Base-by-base conservation (phyloP, 2,888 invertebrate species). In the Lasioglossum marginatum region DNA sequence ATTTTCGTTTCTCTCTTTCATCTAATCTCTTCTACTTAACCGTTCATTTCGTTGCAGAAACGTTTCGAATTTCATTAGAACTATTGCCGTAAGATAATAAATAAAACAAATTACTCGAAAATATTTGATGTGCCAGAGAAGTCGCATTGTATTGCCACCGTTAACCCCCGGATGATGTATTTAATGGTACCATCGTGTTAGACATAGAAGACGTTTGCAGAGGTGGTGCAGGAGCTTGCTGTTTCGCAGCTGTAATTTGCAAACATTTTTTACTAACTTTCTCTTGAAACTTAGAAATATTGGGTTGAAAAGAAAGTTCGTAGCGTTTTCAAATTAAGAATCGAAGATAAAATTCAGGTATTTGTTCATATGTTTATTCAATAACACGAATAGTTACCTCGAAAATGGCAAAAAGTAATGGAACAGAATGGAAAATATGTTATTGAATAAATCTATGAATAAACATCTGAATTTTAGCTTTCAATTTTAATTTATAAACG, bases 201-300 rank as follows among this genome's bases (percentile, higher is more conserved):
- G 94, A 91, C 82, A 92, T 92, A 81, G 94, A 93, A 87, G 93
- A 92, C 60, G 94, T 90, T 87, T 93, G 94, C 76, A 91, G 89
- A 77, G 95, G 95, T 85, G 95, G 95, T 85, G 93, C 93, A 80
- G 95, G 95, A 84, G 95, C 95, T 90, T 95, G 95, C 91, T 95
- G 95, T 88, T 95, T 95, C 77, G 95, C 94, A 87, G 94, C 95
- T 94, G 94, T 83, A 94, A 94, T 94, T 92, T 92, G 91, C 88
- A 88, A 92, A 92, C 83, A 86, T 75, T 82, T 88, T 77, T 60
- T 63, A 87, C 90, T 91, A 85, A 78, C 90, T 87, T 85, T 82
- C 75, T 57, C 34, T 63, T 73, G 43, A 43, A 60, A 75, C 73
- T 27, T n/a, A 6, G 40, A 45, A 63, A 48, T 16, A 23, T 70